Base-by-base conservation (phyloP, 2,888 invertebrate genomes). In the Orchestes rusci region DNA sequence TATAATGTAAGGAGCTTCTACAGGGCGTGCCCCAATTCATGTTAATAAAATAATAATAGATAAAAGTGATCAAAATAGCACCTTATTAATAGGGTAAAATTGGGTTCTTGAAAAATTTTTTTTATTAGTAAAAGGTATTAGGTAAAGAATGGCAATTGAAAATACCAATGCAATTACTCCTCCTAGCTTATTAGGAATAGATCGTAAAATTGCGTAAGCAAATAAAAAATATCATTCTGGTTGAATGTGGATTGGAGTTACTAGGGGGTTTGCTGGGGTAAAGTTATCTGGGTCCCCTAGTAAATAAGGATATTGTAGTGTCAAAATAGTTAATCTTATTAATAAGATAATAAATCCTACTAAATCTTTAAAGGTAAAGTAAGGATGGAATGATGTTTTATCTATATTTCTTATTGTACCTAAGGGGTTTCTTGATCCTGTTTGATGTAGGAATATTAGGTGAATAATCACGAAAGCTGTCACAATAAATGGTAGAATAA, bases 221-320 rank as follows among this genome's bases (percentile, higher is more conserved):
- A 85, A 86, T 72, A 87, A 65, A 59, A 86, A 88, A 65, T 87
- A 87, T 79, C 84, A 87, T 76, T 88, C 86, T 18, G 84, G 85
- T 75, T 86, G 81, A 71, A 86, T 86, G 62, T 85, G 85, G 16
- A 75, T 64, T 0, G 85, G 84, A 0, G 84, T 84, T 12, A 79
- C 72, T 70, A 82, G 58, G 0, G 80, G 75, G 53, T 82, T 82
- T 3, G 82, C 82, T 0, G 77, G 76, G 15, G 75, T 79, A 70
- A 83, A 86, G 70, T 84, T 86, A 71, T 84, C 84, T 0, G 81
- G 79, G 18, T 84, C 83, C 55, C 76, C 73, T 63, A 85, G 57
- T 61, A 79, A 50, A 56, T 77, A 75, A 0, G 82, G 83, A 3
- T 67, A 70, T 49, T 65, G 62, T 64, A 79, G 57, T 2, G 72